These are phyloP conservation scores for Darevskia mixta DNA, from an alignment of 2,797 vertebrate species.

Conservation along the genomic window DNA sequence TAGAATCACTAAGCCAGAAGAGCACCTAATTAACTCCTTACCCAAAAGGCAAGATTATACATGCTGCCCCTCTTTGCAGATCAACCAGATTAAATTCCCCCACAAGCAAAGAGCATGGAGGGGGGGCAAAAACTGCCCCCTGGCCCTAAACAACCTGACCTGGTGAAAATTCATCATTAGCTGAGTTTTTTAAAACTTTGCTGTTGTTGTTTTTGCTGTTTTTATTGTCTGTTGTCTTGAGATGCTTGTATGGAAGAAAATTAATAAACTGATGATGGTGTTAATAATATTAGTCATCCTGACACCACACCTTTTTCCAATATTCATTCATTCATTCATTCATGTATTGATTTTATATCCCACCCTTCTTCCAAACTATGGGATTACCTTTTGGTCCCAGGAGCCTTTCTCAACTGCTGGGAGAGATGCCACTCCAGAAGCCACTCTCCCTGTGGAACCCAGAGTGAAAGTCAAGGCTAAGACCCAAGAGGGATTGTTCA, in stretches of 20 bases:
- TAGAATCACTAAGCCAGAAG: background rate
- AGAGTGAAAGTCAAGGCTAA: background rate
- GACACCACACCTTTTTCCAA: too few species aligned
- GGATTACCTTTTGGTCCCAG: background rate
- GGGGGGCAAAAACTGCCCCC: background rate
- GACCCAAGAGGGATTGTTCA: background rate
- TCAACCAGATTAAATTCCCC: background rate
- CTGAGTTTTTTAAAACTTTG: too few species aligned
- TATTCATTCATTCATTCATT: too few species aligned
- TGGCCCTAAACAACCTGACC: background rate
- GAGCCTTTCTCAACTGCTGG: background rate
- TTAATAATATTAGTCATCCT: too few species aligned
- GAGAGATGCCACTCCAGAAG: background rate
- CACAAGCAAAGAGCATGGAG: background rate
- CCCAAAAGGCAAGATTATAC: background rate
- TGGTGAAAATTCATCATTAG: background rate
- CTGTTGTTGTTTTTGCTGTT: too few species aligned
- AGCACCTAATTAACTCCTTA: background rate
- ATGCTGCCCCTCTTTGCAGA: fast-evolving
- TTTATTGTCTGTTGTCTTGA: too few species aligned
- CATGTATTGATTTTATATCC: too few species aligned
- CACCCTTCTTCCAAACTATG: too few species aligned
- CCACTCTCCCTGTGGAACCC: background rate
- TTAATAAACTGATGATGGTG: too few species aligned
- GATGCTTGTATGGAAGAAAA: too few species aligned